A percentile compares a stretch with the other conserved stretches of the same genome.
These are phyloP conservation scores for Syrista parreyssii DNA, from an alignment of 2,888 invertebrate species.

Conservation along the genomic window DNA sequence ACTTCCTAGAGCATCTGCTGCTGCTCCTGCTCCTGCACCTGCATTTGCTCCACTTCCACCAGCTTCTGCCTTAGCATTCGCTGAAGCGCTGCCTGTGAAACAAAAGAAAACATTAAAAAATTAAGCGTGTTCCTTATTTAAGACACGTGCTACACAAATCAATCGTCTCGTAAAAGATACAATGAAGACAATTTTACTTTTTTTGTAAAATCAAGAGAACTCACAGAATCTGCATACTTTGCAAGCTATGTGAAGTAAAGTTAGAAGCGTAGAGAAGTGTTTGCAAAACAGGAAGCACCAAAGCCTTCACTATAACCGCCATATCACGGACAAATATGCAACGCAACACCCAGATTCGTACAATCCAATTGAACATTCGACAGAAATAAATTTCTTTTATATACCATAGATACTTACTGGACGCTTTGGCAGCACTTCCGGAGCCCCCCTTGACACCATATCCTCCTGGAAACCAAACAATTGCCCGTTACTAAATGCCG, in stretches of 20 bases:
- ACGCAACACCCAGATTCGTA: neutral
- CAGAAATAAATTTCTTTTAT: conserved; percentile 1
- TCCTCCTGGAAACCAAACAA: conserved; percentile 17
- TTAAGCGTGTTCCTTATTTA: too few species aligned
- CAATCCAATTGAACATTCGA: neutral
- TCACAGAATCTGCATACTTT: conserved; percentile 2
- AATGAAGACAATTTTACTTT: too few species aligned
- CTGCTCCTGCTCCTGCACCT: neutral
- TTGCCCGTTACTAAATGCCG: conserved; percentile 4
- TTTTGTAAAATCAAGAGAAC: too few species aligned
- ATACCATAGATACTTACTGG: conserved; percentile 8
- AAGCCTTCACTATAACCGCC: conserved; percentile 2
- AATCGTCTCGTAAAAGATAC: too few species aligned
- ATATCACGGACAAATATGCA: neutral
- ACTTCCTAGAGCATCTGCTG: conserved; percentile 3
- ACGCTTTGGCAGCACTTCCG: conserved; percentile 12
- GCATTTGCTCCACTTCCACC: neutral
- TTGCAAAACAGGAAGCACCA: conserved; percentile 13
- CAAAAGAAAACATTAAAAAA: too few species aligned
- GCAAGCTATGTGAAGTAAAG: neutral
- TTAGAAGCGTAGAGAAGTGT: conserved; percentile 12
- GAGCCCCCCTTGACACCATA: conserved; percentile 18
- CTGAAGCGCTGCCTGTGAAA: conserved; percentile 4
- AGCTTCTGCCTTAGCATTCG: conserved; percentile 12
- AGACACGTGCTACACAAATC: too few species aligned